Evolutionary conservation across 1,140 invertebrate species (phyloP).

Genomic region (Pemphigus obesinymphae): DNA sequence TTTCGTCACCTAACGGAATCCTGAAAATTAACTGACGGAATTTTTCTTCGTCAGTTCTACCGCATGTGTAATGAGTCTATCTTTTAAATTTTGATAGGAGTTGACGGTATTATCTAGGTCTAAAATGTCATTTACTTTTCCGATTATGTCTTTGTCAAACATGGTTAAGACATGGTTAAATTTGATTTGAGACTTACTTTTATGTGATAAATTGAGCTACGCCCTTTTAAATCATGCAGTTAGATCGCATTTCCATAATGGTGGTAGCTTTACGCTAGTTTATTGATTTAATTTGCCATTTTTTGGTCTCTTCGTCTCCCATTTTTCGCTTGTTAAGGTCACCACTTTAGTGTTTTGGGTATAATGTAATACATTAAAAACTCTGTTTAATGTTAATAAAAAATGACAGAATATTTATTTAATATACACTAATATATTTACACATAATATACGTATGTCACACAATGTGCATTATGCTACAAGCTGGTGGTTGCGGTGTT

Average conservation of each 20-base stretch:
- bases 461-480: too few species aligned
- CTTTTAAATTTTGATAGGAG: background rate
- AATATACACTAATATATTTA: too few species aligned
- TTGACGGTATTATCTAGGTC: background rate
- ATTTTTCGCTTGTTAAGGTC: background rate
- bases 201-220: background rate
- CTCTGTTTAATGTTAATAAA: too few species aligned
- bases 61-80: background rate
- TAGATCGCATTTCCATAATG: conserved; percentile 1
- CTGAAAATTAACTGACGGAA: too few species aligned
- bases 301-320: background rate
- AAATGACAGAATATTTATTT: too few species aligned
- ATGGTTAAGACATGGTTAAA: background rate
- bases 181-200: conserved; percentile 3
- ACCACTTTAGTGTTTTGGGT: too few species aligned
- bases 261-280: background rate
- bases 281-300: background rate
- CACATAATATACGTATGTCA: too few species aligned
- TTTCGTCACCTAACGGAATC: too few species aligned
- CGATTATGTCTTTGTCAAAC: background rate
- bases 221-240: background rate
- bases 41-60: too few species aligned
- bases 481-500: too few species aligned
- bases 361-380: too few species aligned
- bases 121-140: conserved; percentile 1